A percentile compares a stretch with the other conserved stretches of the same genome.
Conservation (phyloP, 2,797 vertebrate species). For the Loriculus beryllinus region DNA sequence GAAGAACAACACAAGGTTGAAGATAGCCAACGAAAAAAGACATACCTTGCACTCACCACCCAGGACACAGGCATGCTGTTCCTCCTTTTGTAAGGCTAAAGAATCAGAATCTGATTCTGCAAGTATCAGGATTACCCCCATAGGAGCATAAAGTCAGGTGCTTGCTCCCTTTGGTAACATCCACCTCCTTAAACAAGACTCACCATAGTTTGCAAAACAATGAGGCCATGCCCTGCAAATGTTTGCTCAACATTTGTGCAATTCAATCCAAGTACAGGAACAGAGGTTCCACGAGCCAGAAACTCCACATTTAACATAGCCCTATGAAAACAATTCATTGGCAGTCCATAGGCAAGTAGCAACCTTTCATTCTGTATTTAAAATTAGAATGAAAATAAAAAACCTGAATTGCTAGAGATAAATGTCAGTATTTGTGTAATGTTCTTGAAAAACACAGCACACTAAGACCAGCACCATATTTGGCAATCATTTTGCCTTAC, state of each 20-base stretch:
- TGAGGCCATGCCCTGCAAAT: not conserved
- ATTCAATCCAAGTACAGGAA: not conserved
- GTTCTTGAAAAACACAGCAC: not conserved
- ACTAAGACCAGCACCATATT: not conserved
- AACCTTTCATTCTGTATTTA: not conserved
- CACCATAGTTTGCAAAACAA: not conserved
- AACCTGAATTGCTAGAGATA: not conserved
- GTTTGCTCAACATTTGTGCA: conserved; percentile 1
- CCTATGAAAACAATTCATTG: not conserved
- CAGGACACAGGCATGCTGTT: not conserved
- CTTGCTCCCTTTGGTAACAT: not conserved
- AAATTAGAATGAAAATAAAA: not conserved
- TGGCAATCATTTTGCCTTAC: not conserved
- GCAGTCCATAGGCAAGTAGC: not conserved
- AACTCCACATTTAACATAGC: not conserved
- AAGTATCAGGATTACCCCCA: not conserved
- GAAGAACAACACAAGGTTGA: not conserved
- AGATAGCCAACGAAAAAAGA: not conserved
- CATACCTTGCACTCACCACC: not conserved
- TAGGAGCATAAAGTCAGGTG: not conserved
- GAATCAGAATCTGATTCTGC: not conserved
- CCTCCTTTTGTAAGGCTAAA: not conserved
- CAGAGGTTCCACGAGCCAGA: not conserved
- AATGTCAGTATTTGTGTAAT: not conserved
- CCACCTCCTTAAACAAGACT: not conserved